A percentile compares a stretch with the other conserved stretches of the same genome.
Conservation (phyloP, 53 echinoderm and acorn worm species). For the Glandiceps talaboti region DNA sequence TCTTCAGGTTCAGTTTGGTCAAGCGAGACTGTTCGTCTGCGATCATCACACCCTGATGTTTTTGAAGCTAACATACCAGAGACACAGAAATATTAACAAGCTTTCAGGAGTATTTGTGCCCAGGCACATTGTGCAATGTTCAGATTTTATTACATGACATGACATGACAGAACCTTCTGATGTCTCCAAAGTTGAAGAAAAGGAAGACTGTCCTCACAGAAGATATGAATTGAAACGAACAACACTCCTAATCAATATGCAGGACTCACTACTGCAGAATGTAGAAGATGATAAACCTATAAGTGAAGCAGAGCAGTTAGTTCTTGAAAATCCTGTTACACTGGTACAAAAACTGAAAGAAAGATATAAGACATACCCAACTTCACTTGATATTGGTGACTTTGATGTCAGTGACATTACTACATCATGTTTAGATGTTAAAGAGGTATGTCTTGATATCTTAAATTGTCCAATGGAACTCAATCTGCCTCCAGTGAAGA, state of each 20-base stretch:
- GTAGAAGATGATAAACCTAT: not conserved
- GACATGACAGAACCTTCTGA: slow-evolving; percentile 2
- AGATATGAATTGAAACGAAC: not conserved
- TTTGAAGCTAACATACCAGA: not conserved
- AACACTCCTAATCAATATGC: not conserved
- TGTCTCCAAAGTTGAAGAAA: not conserved
- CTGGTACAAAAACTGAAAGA: not conserved
- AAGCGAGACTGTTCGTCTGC: slow-evolving; percentile 1
- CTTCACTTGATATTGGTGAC: not conserved
- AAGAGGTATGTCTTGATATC: not conserved
- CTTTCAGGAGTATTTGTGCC: not conserved
- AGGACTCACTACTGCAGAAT: not conserved
- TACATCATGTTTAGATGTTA: not conserved
- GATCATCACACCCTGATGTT: slow-evolving; percentile 3
- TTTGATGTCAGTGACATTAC: not conserved
- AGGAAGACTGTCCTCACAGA: not conserved
- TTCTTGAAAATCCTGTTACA: not conserved
- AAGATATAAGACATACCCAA: not conserved
- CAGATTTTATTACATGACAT: slow-evolving; percentile 3
- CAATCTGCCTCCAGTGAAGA: slow-evolving; percentile 12
- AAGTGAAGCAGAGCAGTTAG: not conserved
- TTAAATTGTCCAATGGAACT: not conserved
- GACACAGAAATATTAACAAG: not conserved
- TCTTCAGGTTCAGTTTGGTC: not conserved
- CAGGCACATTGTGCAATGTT: not conserved